Base-by-base conservation (phyloP, 2,888 invertebrate species). In the Maniola hyperantus region DNA sequence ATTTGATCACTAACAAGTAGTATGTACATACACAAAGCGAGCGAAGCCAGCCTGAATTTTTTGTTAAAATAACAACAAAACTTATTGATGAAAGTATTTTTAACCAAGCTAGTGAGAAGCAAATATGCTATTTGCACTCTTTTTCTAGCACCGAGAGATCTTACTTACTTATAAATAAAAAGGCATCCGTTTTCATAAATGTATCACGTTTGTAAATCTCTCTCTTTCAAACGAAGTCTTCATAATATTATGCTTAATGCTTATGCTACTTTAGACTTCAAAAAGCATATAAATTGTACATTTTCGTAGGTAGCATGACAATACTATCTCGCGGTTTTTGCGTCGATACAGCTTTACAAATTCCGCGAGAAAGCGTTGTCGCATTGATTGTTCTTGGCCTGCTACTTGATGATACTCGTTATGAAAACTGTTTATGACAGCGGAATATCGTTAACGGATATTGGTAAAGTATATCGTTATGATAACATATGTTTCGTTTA, bases 401-500 rank as follows among this genome's bases (percentile, higher is more conserved):
- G 11, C 10, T 26, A 26, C 33, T 33, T 26, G n/a, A 54, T 54
- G 36, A 34, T 54, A 15, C 34, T 34, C 54, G 54, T 54, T 34
- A 54, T 51, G 26, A n/a, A 34, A 54, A 54, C 54, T 34, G 15
- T 33, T 6, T 54, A n/a, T 34, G 54, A 54, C 34, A 54, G 34
- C 7, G 34, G 13, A 54, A 34, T 36, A 54, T 54, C 54, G 34
- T 54, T 54, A 15, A 4, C 34, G 54, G 20, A 20, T 36, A 54
- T 34, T 8, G 50, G 10, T 5, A 20, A 51, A 51, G 20, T 51
- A 48, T 11, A 11, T 39, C 39, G 39, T 39, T 39, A 39, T 10
- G 39, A 39, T 39, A 39, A 39, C 6, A 36, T 36, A 36, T 34
- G n/a, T 26, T 26, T 26, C 26, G 26, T 26, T 26, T 26, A 26